Base-by-base conservation (phyloP, 2,113 vertebrate genomes). In the Piaya cayana region DNA sequence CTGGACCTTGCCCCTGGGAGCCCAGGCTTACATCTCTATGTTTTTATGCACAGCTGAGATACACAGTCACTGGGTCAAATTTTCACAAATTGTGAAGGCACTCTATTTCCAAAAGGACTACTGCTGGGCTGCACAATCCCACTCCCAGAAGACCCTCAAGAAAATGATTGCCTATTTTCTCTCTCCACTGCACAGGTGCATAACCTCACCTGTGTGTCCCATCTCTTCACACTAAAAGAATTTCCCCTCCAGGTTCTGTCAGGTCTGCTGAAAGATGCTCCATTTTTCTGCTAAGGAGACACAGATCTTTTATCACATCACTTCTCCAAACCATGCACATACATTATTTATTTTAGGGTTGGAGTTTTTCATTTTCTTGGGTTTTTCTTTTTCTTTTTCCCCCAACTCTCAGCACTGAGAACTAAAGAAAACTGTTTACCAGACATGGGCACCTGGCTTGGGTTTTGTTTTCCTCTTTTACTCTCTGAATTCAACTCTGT, bases 361-460 rank as follows among this genome's bases (percentile, higher is more conserved):
- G 27, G 5, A 10, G 27, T 56, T 12, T 52, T 62, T 12, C 6
- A 4, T 5, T 32, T 6, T 21, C 25, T 42, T 32, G 43, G 18
- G 43, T 11, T n/a, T n/a, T n/a, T n/a, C 23, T 7, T 11, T 47
- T 63, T 49, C 25, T n/a, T 5, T 3, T 32, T 7, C n/a, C n/a
- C n/a, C n/a, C 63, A 93, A 83, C 71, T 82, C 56, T 70, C 75
- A 71, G 88, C 64, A 21, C 68, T 30, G 71, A 86, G 75, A 90
- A 93, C 80, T 94, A 94, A 96, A 88, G 92, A 90, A 95, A 96
- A 96, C 79, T 96, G 88, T 96, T 95, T 97, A 95, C 95, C 72
- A 96, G 92, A 86, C 88, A 75, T 5, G 15, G 90, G 67, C 92
- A 96, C 95, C 88, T 96, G 91, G 86, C 91, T 82, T 82, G 89